Percentiles rank a stretch among this genome's conserved stretches.
These are phyloP conservation scores for Myotis davidii DNA, from an alignment of 2,113 vertebrate species.

Conservation along the genomic window DNA sequence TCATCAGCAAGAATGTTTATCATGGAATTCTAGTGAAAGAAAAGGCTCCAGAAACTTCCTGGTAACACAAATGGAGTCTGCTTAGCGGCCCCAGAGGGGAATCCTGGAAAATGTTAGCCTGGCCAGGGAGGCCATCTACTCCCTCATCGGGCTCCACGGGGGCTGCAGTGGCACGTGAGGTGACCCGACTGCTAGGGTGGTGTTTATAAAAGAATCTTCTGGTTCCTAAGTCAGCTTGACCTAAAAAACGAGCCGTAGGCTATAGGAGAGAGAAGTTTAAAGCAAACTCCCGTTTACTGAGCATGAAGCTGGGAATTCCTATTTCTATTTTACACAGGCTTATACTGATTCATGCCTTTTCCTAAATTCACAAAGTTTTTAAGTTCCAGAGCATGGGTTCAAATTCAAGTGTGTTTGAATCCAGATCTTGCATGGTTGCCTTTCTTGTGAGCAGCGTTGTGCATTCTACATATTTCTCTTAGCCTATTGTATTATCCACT, in stretches of 20 bases:
- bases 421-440: not conserved
- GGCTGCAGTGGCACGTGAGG: not conserved
- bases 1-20: slow-evolving; percentile 81
- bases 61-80: slow-evolving; percentile 13
- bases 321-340: not conserved
- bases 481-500: not conserved
- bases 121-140: not conserved
- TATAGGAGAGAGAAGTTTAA: not conserved
- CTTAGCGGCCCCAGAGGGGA: not conserved
- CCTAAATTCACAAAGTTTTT: not conserved
- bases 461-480: not conserved
- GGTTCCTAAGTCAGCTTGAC: not conserved
- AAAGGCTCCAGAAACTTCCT: not conserved
- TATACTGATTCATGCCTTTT: not conserved
- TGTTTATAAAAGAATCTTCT: slow-evolving; percentile 14
- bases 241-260: not conserved
- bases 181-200: not conserved
- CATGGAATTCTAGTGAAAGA: slow-evolving; percentile 65
- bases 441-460: not conserved
- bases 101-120: not conserved
- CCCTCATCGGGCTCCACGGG: not conserved
- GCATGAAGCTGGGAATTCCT: not conserved
- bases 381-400: not conserved
- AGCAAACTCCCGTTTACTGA: not conserved
- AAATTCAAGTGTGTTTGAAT: not conserved